Base-by-base conservation (phyloP, 2,113 vertebrate genomes). In the Protobothrops mucrosquamatus region DNA sequence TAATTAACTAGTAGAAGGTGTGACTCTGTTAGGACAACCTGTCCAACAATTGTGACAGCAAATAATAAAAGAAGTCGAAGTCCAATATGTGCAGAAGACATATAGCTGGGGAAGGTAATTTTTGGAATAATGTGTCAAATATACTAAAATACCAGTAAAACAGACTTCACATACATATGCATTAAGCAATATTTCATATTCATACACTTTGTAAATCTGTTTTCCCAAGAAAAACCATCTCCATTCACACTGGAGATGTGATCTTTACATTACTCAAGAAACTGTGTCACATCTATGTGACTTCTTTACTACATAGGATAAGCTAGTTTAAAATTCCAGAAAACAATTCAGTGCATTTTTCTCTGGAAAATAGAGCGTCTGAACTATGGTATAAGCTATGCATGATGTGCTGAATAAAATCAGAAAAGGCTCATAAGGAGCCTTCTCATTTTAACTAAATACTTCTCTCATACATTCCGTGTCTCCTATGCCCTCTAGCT, bases 401-500 rank as follows among this genome's bases (percentile, higher is more conserved):
- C 48, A 61, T 90, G 7, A 0, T 0, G 3, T 87, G 64, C 85
- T 39, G 59, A 1, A 6, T 0, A 0, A 93, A 92, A 94, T 69
- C 5, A 24, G 59, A 43, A 96, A 91, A 87, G 87, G 90, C 4
- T 18, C 91, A 15, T 91, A n/a, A 93, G 93, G 6, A 23, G 89
- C 86, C 91, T 24, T 0, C 69, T 91, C 59, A 81, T 43, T 81
- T 14, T 43, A 89, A 93, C 59, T 0, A 87, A 95, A 89, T 87
- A 74, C 23, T 15, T 48, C 0, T 85, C 4, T 2, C 6, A 61
- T 43, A 52, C 95, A 96, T 96, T 93, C 91, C 92, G 52, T 93
- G 91, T 89, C 94, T 96, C 92, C 93, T 95, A 64, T 94, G 97
- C 97, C 97, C 97, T 96, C 96, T 96, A 97, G 97, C 96, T 96